phyloP scores from a whole-genome alignment of 2,797 vertebrate species.

The Tamandua tetradactyla region DNA sequence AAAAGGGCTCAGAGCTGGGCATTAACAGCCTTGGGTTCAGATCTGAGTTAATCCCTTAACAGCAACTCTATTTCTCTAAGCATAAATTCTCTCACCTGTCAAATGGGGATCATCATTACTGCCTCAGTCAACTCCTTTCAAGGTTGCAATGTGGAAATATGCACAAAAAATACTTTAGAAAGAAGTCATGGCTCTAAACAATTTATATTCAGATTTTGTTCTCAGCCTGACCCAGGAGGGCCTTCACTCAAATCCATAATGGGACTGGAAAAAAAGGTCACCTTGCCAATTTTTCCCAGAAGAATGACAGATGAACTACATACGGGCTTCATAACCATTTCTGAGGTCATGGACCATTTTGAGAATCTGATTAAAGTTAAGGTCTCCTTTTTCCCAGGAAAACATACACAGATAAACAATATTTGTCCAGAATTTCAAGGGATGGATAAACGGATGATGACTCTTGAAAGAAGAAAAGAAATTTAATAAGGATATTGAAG shows the following conservation, averaged over 20 bases:
- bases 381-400: background rate
- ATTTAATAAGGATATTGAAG: background rate
- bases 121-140: background rate
- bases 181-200: background rate
- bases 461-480: background rate
- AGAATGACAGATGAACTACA: constrained; percentile 45
- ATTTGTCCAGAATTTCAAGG: constrained; percentile 38
- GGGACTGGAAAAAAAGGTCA: constrained; percentile 55
- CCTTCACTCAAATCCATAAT: constrained; percentile 48
- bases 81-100: background rate
- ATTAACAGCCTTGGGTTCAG: background rate
- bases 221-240: background rate
- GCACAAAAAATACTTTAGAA: background rate
- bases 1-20: background rate
- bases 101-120: background rate
- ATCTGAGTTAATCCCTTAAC: background rate
- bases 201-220: constrained; percentile 40
- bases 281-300: constrained; percentile 8
- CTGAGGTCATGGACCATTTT: background rate
- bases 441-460: background rate
- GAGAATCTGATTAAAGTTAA: constrained; percentile 42
- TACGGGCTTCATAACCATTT: background rate
- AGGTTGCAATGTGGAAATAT: constrained; percentile 17
- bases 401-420: background rate
- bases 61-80: background rate